Conservation (phyloP, 2,113 vertebrate genomes). For the Leucosticte australis region DNA sequence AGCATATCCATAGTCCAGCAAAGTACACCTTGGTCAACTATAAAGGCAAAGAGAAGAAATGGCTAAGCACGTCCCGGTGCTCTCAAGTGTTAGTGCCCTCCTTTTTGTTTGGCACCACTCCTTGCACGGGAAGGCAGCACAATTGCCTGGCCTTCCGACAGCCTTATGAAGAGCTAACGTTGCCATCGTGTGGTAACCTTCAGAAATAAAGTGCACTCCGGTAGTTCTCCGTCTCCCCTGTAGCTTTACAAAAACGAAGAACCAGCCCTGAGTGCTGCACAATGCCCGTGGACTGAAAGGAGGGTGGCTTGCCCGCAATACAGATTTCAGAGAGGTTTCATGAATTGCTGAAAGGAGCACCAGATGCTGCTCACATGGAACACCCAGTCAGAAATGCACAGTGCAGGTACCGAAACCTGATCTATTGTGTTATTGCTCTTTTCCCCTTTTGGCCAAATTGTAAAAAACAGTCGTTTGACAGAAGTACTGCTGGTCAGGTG, state of each 20-base stretch:
- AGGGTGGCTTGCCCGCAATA: rapidly evolving
- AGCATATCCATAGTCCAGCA: background rate
- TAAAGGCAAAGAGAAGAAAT: background rate
- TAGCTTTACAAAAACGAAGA: background rate
- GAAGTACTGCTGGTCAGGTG: background rate
- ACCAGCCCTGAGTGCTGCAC: background rate
- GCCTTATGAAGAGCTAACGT: background rate
- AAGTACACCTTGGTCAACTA: background rate
- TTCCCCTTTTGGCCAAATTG: background rate
- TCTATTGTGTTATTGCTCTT: background rate
- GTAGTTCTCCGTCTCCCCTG: rapidly evolving
- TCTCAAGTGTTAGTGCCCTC: background rate
- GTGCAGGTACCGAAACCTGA: rapidly evolving
- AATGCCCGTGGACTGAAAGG: rapidly evolving
- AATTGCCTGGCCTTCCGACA: background rate
- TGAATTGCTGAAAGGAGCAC: background rate
- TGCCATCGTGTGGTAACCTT: slow-evolving; percentile 15
- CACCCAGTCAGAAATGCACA: background rate
- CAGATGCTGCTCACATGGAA: background rate
- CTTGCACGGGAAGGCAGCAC: background rate
- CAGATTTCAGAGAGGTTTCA: background rate
- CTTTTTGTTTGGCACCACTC: background rate
- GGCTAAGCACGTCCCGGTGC: rapidly evolving
- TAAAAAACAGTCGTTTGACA: background rate
- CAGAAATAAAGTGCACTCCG: background rate